phyloP scores from a whole-genome alignment of 2,888 invertebrate genomes.

The Willowsia nigromaculata region DNA sequence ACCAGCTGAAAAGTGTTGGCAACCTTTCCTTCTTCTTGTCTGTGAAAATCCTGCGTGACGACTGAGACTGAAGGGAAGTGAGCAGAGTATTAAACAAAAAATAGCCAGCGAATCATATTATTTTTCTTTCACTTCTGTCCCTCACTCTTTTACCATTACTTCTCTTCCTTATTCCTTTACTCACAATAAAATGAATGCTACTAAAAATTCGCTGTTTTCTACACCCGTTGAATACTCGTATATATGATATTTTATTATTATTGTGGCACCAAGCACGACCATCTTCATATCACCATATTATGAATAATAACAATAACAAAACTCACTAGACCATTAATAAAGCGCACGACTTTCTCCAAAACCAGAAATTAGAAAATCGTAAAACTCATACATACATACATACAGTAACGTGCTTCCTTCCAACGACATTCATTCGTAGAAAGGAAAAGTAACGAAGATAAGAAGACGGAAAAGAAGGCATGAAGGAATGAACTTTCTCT shows the following conservation, averaged over 20 bases:
- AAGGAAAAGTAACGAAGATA: neutral
- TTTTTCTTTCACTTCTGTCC: neutral
- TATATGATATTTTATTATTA: neutral
- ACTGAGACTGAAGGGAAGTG: slow-evolving; percentile 3
- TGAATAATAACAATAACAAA: neutral
- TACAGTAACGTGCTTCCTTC: neutral
- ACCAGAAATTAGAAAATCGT: neutral
- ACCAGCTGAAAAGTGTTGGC: neutral
- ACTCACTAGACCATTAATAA: neutral
- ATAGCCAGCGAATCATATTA: neutral
- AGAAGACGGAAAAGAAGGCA: neutral
- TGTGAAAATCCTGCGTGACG: slow-evolving; percentile 7
- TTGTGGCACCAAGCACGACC: neutral
- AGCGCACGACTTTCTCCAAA: neutral
- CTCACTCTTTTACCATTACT: neutral
- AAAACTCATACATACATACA: neutral
- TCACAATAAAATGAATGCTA: neutral
- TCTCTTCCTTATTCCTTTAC: neutral
- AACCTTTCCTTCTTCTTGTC: neutral
- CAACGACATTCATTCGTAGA: neutral
- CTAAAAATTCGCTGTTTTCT: neutral
- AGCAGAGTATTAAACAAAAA: neutral
- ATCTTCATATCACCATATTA: neutral
- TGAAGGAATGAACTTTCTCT: neutral
- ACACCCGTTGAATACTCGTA: neutral